These are phyloP conservation scores for Pseudomyrmex gracilis DNA, from an alignment of 1,140 invertebrate species.

Conservation along the genomic window DNA sequence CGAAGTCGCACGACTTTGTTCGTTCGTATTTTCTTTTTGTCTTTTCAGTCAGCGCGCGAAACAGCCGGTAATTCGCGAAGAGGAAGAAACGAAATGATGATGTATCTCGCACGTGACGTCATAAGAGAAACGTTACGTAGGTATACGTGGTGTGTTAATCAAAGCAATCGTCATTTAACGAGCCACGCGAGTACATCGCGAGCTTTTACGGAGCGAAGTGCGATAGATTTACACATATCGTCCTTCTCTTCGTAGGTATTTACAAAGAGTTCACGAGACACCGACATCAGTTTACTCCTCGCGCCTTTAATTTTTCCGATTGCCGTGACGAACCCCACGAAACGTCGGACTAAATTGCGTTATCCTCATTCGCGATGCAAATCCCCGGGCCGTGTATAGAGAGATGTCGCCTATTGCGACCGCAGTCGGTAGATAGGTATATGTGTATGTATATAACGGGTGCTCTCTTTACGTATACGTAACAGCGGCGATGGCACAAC, in stretches of 20 bases:
- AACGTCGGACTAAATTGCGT: conserved; percentile 32
- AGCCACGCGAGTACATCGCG: background rate
- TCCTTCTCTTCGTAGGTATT: background rate
- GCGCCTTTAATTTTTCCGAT: conserved; percentile 6
- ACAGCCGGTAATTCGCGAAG: background rate
- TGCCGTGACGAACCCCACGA: background rate
- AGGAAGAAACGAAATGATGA: background rate
- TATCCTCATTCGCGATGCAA: conserved; percentile 51
- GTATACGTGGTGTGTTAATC: background rate
- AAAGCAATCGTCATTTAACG: conserved; percentile 12
- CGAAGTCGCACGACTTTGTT: conserved; percentile 5
- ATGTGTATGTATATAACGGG: conserved; percentile 4
- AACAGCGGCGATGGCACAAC: conserved; percentile 9
- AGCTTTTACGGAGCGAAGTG: background rate
- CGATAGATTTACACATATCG: conserved; percentile 14
- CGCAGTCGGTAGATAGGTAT: conserved; percentile 1
- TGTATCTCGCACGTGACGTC: background rate
- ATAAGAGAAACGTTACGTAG: background rate
- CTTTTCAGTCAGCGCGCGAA: background rate
- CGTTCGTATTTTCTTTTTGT: conserved; percentile 16
- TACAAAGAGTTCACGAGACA: background rate
- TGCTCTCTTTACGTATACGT: conserved; percentile 38
- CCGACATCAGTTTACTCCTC: background rate
- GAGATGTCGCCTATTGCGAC: conserved; percentile 47
- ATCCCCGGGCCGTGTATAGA: conserved; percentile 14